Conservation (phyloP, 2,797 vertebrate genomes). For the Sebastes vulpes region DNA sequence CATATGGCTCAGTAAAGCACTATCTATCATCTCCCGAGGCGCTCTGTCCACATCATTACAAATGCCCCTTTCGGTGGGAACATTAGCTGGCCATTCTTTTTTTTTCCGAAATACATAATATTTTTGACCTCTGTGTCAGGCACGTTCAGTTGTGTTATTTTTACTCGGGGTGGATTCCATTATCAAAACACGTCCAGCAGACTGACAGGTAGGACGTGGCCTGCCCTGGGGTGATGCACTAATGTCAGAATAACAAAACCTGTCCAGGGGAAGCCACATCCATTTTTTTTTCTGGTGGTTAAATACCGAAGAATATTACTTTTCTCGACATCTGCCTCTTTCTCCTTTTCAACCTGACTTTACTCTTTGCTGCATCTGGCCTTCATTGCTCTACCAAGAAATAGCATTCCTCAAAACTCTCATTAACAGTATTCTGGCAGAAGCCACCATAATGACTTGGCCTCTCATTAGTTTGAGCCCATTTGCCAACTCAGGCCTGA, state of each 20-base stretch:
- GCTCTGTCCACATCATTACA: slow-evolving; percentile 5
- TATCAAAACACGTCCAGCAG: slow-evolving; percentile 56
- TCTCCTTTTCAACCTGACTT: neutral
- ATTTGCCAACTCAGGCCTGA: slow-evolving; percentile 36
- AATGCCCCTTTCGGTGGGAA: slow-evolving; percentile 11
- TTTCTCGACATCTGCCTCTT: slow-evolving; percentile 1
- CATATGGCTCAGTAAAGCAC: slow-evolving; percentile 16
- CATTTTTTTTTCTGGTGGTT: slow-evolving; percentile 39
- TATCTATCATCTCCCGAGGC: slow-evolving; percentile 1
- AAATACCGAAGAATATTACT: slow-evolving; percentile 35
- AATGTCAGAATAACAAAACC: slow-evolving; percentile 60
- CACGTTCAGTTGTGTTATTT: slow-evolving; percentile 51
- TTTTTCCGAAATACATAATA: slow-evolving; percentile 20
- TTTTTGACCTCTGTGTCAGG: slow-evolving; percentile 54
- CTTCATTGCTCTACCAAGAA: neutral
- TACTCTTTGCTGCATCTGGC: neutral
- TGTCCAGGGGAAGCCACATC: slow-evolving; percentile 23
- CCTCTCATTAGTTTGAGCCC: slow-evolving; percentile 56
- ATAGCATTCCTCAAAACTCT: slow-evolving; percentile 27
- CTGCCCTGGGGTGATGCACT: slow-evolving; percentile 47
- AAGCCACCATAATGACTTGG: slow-evolving; percentile 41
- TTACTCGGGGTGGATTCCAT: slow-evolving; percentile 41
- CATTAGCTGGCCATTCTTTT: slow-evolving; percentile 20
- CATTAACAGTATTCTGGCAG: slow-evolving; percentile 55
- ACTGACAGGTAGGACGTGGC: slow-evolving; percentile 55